phyloP scores from a whole-genome alignment of 2,888 invertebrate species.

The Chymomyza amoena region DNA sequence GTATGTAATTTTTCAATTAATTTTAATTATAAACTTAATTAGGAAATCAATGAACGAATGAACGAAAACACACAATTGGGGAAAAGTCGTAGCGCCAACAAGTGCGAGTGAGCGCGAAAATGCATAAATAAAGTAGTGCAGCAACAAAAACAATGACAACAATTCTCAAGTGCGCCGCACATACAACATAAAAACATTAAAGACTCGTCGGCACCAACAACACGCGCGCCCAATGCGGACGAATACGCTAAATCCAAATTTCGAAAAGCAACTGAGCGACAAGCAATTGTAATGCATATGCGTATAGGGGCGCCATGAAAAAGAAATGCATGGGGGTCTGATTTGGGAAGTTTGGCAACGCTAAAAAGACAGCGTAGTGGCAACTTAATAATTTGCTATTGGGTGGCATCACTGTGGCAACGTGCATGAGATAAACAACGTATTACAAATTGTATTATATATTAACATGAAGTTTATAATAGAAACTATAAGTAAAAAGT shows the following conservation, averaged over 20 bases:
- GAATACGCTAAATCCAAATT: slow-evolving; percentile 1
- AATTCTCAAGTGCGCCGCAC: slow-evolving; percentile 52
- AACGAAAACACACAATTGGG: slow-evolving; percentile 71
- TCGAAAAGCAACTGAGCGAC: not conserved
- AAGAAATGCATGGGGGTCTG: not conserved
- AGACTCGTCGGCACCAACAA: not conserved
- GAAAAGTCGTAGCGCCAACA: slow-evolving; percentile 51
- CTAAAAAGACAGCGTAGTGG: not conserved
- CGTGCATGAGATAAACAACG: slow-evolving; percentile 27
- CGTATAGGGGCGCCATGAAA: not conserved
- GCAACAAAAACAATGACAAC: slow-evolving; percentile 59
- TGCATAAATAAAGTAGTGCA: slow-evolving; percentile 22
- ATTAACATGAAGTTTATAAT: slow-evolving; percentile 86
- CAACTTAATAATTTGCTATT: not conserved
- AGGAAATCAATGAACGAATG: slow-evolving; percentile 76
- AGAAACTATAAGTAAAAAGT: slow-evolving; percentile 81
- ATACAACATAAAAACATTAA: slow-evolving; percentile 27
- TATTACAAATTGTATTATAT: not conserved
- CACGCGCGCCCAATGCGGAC: not conserved
- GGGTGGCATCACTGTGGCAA: slow-evolving; percentile 8
- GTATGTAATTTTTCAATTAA: slow-evolving; percentile 78
- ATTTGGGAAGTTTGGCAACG: not conserved
- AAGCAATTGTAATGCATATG: not conserved
- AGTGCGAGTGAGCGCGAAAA: slow-evolving; percentile 52
- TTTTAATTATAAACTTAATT: slow-evolving; percentile 79